Percentiles rank a stretch among this genome's conserved stretches.
phyloP scores from a whole-genome alignment of 2,888 invertebrate genomes.

The Allacma fusca region DNA sequence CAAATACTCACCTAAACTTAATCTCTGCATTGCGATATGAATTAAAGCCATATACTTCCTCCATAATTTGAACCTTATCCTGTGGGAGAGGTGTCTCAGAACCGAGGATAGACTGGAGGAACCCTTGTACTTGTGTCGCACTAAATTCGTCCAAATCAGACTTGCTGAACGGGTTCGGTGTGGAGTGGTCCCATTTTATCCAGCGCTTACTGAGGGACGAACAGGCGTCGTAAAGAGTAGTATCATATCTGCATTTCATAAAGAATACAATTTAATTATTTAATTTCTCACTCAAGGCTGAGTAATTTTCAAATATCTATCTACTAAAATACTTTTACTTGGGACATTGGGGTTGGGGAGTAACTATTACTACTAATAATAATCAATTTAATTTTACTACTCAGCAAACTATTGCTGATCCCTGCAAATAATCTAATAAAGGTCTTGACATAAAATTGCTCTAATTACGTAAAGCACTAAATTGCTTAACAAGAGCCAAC shows the following conservation, averaged over 20 bases:
- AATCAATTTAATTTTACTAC: no score
- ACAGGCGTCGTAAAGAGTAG: slow-evolving; percentile 72
- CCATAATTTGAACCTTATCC: slow-evolving; percentile 71
- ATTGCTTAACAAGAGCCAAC: no score
- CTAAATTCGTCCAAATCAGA: slow-evolving; percentile 70
- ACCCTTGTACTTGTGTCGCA: slow-evolving; percentile 73
- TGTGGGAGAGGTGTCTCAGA: slow-evolving; percentile 65
- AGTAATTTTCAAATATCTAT: no score
- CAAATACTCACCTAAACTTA: slow-evolving; percentile 67
- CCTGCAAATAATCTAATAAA: no score
- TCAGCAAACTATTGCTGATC: no score
- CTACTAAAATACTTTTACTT: no score
- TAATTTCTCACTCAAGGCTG: no score
- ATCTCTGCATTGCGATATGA: slow-evolving; percentile 80
- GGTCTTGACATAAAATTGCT: no score
- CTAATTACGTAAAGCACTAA: no score
- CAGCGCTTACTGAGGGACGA: slow-evolving; percentile 70
- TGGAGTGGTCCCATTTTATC: slow-evolving; percentile 66
- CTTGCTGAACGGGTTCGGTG: slow-evolving; percentile 65
- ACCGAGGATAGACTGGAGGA: slow-evolving; percentile 66
- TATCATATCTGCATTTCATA: slow-evolving; percentile 79
- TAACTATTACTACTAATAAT: no score
- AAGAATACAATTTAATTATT: no score
- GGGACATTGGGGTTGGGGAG: no score
- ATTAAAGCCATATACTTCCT: slow-evolving; percentile 73